Evolutionary conservation across 2,797 vertebrate genomes (phyloP).

Genomic region (Gastrophryne carolinensis): DNA sequence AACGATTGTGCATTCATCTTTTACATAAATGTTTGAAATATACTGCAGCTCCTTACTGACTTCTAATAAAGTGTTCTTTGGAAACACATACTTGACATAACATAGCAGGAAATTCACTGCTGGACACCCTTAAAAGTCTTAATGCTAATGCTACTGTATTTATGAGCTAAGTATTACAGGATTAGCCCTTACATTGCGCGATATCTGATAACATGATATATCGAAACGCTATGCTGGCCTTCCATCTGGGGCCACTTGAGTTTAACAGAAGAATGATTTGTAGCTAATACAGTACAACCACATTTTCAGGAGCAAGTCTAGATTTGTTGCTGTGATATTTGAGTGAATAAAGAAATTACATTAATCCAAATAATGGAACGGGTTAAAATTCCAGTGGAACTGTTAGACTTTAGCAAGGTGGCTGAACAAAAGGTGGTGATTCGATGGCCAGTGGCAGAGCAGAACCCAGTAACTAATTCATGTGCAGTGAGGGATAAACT

Average conservation of each 20-base stretch:
- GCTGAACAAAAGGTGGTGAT: too few relatives aligned
- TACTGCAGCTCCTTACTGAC: neutral
- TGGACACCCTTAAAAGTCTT: neutral
- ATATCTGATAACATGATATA: neutral
- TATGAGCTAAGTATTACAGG: slow-evolving; percentile 4
- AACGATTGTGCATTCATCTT: too few relatives aligned
- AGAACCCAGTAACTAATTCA: too few relatives aligned
- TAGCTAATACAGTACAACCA: neutral
- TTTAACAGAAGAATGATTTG: slow-evolving; percentile 10
- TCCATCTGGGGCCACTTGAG: slow-evolving; percentile 4
- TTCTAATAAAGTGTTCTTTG: neutral
- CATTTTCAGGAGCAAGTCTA: slow-evolving; percentile 12
- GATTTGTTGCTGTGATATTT: neutral
- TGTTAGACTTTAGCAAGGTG: too few relatives aligned
- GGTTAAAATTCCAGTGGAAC: too few relatives aligned
- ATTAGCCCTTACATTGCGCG: neutral
- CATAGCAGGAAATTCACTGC: neutral
- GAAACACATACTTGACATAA: neutral
- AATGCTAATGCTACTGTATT: slow-evolving; percentile 4
- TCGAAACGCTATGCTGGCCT: neutral
- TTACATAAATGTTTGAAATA: too few relatives aligned
- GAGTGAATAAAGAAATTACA: too few relatives aligned
- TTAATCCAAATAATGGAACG: too few relatives aligned
- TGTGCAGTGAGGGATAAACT: too few relatives aligned
- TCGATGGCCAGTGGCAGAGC: too few relatives aligned